These are phyloP conservation scores for Eptatretus atami DNA, from an alignment of 2,797 vertebrate genomes.

Conservation along the genomic window DNA sequence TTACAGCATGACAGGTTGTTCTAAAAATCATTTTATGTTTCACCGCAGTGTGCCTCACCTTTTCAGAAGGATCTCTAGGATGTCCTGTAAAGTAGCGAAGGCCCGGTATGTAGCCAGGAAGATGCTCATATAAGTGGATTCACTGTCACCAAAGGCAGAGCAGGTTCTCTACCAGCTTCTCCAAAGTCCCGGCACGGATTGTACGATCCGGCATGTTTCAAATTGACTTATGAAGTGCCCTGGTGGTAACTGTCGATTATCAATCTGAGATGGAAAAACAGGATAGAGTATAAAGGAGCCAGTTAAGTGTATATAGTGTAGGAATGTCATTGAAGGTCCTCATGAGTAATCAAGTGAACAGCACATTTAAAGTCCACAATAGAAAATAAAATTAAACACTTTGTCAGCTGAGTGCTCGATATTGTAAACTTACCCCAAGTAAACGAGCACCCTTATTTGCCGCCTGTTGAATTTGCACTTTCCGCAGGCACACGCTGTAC, in stretches of 20 bases:
- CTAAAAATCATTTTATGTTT: not conserved
- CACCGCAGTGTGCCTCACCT: slow-evolving; percentile 17
- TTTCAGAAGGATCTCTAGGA: slow-evolving; percentile 46
- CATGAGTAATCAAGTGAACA: not conserved
- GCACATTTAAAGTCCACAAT: too few relatives aligned
- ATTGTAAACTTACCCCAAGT: slow-evolving; percentile 42
- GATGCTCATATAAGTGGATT: slow-evolving; percentile 74
- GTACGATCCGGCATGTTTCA: slow-evolving; percentile 75
- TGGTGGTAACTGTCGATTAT: slow-evolving; percentile 49
- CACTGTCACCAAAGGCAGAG: slow-evolving; percentile 55
- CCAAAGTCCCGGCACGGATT: slow-evolving; percentile 61
- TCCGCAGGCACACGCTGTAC: slow-evolving; percentile 71
- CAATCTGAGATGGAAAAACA: slow-evolving; percentile 19
- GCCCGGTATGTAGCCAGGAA: slow-evolving; percentile 68
- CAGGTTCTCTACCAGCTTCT: slow-evolving; percentile 69
- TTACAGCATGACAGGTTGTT: not conserved
- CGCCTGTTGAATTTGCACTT: slow-evolving; percentile 69
- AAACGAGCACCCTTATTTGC: slow-evolving; percentile 81
- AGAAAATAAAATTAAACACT: too few relatives aligned
- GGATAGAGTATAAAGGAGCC: too few relatives aligned
- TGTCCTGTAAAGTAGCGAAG: slow-evolving; percentile 39
- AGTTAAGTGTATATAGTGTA: not conserved
- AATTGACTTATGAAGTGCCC: slow-evolving; percentile 64
- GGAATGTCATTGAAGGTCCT: not conserved
- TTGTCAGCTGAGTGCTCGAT: too few relatives aligned